phyloP scores from a whole-genome alignment of 2,888 invertebrate genomes.

The Drosophila fulvimacula region DNA sequence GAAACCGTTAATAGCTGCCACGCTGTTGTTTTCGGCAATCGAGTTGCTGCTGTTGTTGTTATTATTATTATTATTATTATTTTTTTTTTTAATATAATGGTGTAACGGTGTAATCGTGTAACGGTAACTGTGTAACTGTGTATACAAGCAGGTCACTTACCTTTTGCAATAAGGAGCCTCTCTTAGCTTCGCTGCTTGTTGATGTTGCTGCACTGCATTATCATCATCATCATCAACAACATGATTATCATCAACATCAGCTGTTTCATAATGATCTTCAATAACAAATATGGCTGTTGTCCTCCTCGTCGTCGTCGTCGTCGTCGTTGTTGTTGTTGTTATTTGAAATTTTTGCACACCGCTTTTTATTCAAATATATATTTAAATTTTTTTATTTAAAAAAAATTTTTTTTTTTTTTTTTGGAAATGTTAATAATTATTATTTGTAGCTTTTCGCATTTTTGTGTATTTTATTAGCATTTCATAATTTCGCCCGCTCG shows the following conservation, averaged over 20 bases:
- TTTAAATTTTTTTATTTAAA: slow-evolving; percentile 1
- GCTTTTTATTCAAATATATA: slow-evolving; percentile 38
- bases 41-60: not conserved
- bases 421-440: slow-evolving; percentile 27
- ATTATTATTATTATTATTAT: slow-evolving; percentile 5
- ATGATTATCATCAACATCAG: slow-evolving; percentile 5
- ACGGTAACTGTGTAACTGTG: not conserved
- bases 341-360: slow-evolving; percentile 57
- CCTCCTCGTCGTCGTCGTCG: slow-evolving; percentile 7
- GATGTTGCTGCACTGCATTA: slow-evolving; percentile 37
- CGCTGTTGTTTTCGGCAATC: slow-evolving; percentile 13
- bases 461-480: slow-evolving; percentile 18
- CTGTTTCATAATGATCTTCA: slow-evolving; percentile 18
- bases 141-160: slow-evolving; percentile 68
- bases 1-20: slow-evolving; percentile 63
- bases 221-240: slow-evolving; percentile 7
- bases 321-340: slow-evolving; percentile 23
- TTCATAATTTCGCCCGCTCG: slow-evolving; percentile 35
- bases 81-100: not conserved
- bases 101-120: slow-evolving; percentile 6
- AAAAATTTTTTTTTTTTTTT: slow-evolving; percentile 1
- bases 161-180: slow-evolving; percentile 57
- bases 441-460: slow-evolving; percentile 28
- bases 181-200: slow-evolving; percentile 33
- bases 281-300: slow-evolving; percentile 19